Conservation (phyloP, 2,797 vertebrate genomes). For the Anguilla anguilla region DNA sequence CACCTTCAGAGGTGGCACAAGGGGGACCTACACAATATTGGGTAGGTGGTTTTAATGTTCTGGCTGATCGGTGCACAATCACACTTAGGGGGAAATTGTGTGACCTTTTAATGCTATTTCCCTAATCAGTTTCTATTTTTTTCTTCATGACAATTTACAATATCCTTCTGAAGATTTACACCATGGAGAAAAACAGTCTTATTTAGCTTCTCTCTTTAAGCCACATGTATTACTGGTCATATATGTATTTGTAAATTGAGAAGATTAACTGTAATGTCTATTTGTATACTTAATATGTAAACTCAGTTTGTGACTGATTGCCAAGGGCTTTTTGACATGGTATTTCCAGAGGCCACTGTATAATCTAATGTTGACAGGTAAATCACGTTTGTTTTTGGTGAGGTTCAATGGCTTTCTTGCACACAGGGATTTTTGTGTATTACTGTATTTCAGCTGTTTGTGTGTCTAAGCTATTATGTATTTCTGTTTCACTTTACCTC, state of each 20-base stretch:
- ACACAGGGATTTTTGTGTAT: not conserved
- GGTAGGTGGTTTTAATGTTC: no score
- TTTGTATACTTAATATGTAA: slow-evolving; percentile 23
- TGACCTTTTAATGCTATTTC: slow-evolving; percentile 12
- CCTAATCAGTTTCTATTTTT: not conserved
- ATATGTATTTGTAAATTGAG: slow-evolving; percentile 24
- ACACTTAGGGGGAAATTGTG: slow-evolving; percentile 4
- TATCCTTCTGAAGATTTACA: not conserved
- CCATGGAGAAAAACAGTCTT: not conserved
- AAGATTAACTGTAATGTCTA: not conserved
- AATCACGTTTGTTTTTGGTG: slow-evolving; percentile 6
- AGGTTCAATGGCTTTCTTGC: slow-evolving; percentile 7
- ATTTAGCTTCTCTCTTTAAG: not conserved
- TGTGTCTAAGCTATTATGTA: not conserved
- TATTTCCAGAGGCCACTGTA: slow-evolving; percentile 7
- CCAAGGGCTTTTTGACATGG: slow-evolving; percentile 21
- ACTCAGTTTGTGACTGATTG: slow-evolving; percentile 14
- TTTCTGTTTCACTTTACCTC: not conserved
- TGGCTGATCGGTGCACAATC: not conserved
- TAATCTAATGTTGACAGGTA: not conserved
- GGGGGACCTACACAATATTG: no score
- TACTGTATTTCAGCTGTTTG: not conserved
- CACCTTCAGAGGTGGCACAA: no score
- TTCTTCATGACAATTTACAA: not conserved
- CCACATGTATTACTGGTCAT: not conserved